Evolutionary conservation across 1,140 invertebrate species (phyloP).

Genomic region (Diabrotica virgifera): DNA sequence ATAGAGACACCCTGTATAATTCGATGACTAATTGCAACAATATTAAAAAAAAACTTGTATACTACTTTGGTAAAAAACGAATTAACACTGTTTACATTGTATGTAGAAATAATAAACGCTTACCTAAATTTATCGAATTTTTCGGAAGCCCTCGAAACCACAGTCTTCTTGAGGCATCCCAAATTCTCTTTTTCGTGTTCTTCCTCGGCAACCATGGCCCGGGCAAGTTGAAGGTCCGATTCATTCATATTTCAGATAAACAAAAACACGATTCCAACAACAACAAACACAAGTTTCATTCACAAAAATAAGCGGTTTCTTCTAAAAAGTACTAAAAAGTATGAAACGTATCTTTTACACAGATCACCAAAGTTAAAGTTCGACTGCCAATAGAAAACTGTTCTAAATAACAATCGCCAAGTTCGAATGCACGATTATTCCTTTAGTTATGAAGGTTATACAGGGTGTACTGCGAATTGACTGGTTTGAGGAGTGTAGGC

Average conservation of each 20-base stretch:
- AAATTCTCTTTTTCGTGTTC: slow-evolving; percentile 1
- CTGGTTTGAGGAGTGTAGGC: too few species aligned
- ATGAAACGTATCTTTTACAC: background rate
- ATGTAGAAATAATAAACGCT: background rate
- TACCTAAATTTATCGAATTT: slow-evolving; percentile 22
- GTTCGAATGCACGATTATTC: slow-evolving; percentile 7
- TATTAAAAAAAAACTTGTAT: too few species aligned
- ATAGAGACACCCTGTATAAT: too few species aligned
- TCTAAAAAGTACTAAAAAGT: slow-evolving; percentile 6
- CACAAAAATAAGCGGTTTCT: slow-evolving; percentile 4
- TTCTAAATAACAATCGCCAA: slow-evolving; percentile 16
- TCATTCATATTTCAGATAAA: slow-evolving; percentile 18
- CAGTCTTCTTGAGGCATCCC: slow-evolving; percentile 13
- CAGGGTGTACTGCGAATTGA: slow-evolving; percentile 3
- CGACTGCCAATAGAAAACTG: slow-evolving; percentile 8
- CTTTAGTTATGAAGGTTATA: slow-evolving; percentile 13
- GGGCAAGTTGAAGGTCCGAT: slow-evolving; percentile 13
- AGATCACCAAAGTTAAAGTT: background rate
- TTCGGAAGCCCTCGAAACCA: slow-evolving; percentile 9
- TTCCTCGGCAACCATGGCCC: slow-evolving; percentile 19
- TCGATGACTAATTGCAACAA: too few species aligned
- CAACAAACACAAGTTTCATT: slow-evolving; percentile 9
- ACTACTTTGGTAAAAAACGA: too few species aligned
- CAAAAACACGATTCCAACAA: background rate
- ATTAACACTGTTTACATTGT: background rate